Percentiles rank a stretch among this genome's conserved stretches.
phyloP scores from a whole-genome alignment of 1,140 invertebrate genomes.

The Camponotus floridanus region DNA sequence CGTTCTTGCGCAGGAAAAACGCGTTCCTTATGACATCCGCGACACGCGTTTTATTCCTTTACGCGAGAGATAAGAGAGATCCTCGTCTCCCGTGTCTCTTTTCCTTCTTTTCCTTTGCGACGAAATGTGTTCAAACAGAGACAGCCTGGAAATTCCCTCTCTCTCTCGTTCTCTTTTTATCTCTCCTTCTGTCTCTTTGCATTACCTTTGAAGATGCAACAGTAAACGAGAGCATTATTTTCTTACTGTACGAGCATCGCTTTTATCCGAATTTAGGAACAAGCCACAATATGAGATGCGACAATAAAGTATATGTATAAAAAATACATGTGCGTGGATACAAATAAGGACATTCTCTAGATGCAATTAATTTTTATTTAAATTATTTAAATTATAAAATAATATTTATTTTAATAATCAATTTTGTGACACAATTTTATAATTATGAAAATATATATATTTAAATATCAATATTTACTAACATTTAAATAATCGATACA shows the following conservation, averaged over 20 bases:
- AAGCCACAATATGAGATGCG: conserved; percentile 2
- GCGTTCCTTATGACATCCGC: conserved; percentile 30
- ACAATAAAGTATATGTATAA: conserved; percentile 1
- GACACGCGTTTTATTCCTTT: conserved; percentile 58
- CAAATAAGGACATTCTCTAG: background rate
- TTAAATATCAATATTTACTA: too few relatives aligned
- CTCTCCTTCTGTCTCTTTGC: background rate
- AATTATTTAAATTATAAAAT: background rate
- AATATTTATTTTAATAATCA: too few relatives aligned
- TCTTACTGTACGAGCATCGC: conserved; percentile 54
- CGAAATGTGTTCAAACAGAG: conserved; percentile 53
- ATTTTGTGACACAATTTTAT: background rate
- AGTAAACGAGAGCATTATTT: conserved; percentile 30
- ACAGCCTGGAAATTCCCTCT: conserved; percentile 42
- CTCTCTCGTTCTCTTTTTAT: conserved; percentile 39
- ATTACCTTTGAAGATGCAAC: conserved; percentile 64
- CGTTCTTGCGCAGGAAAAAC: conserved; percentile 21
- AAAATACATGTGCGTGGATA: too few relatives aligned
- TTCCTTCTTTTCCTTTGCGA: conserved; percentile 15
- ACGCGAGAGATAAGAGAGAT: conserved; percentile 59
- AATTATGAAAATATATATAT: too few relatives aligned
- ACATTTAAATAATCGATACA: background rate
- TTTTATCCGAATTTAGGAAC: conserved; percentile 7
- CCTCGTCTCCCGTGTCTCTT: conserved; percentile 29
- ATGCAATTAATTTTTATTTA: background rate